Conservation (phyloP, 1,140 invertebrate genomes). For the Diorhabda sublineata region DNA sequence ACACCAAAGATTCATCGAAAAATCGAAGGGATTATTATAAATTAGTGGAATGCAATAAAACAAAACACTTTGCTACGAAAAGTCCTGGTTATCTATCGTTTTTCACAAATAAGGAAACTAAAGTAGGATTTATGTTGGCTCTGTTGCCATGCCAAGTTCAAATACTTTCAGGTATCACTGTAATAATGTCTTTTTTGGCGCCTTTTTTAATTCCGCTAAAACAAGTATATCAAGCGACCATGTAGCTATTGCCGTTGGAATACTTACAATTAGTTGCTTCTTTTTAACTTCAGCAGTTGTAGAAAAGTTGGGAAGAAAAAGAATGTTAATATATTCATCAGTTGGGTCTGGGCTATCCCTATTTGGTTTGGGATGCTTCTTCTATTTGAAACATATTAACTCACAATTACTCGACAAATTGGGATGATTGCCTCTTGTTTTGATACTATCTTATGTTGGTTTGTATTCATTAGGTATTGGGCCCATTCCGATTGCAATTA, state of each 20-base stretch:
- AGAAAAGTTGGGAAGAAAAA: constrained; percentile 68
- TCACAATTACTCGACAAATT: constrained; percentile 50
- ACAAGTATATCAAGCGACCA: constrained; percentile 53
- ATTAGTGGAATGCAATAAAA: constrained; percentile 50
- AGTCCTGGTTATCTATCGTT: constrained; percentile 55
- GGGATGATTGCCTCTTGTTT: constrained; percentile 59
- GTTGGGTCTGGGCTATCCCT: constrained; percentile 54
- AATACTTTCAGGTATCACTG: constrained; percentile 67
- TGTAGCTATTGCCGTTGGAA: constrained; percentile 76
- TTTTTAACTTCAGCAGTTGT: constrained; percentile 60
- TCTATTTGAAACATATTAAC: constrained; percentile 52
- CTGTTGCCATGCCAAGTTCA: constrained; percentile 68
- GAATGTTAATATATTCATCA: constrained; percentile 66
- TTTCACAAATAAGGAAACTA: constrained; percentile 53
- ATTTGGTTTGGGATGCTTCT: constrained; percentile 58
- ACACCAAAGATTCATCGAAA: constrained; percentile 49
- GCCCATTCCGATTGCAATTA: constrained; percentile 50
- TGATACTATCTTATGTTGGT: not conserved
- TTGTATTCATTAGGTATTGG: constrained; percentile 5
- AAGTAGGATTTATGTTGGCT: constrained; percentile 64
- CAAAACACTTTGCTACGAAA: constrained; percentile 48
- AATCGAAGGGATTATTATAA: constrained; percentile 60
- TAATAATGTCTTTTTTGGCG: constrained; percentile 9
- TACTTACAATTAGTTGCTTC: constrained; percentile 67
- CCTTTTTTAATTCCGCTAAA: constrained; percentile 7